Base-by-base conservation (phyloP, 2,888 invertebrate species). In the Deilephila elpenor region DNA sequence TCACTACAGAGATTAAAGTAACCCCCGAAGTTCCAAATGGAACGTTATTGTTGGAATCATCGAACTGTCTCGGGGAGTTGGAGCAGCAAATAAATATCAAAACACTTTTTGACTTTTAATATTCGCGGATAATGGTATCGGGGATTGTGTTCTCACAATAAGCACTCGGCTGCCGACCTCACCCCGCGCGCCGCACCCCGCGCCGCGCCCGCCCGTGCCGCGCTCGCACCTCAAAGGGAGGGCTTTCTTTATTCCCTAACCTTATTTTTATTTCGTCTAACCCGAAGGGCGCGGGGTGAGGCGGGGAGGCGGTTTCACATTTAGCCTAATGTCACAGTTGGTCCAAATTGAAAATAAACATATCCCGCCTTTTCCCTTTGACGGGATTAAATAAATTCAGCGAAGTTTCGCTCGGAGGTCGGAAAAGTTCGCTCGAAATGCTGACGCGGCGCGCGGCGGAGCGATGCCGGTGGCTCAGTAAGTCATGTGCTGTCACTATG, bases 261-360 rank as follows among this genome's bases (percentile, higher is more conserved):
- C 44, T 60, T 60, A 72, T 72, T 62, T 73, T 73, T 73, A 56
- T 67, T 67, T 67, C 56, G 75, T 74, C 75, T 78, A 67, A 67
- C 67, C 67, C 67, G 64, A 75, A 64, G 74, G 71, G 76, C 71
- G 61, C 79, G 59, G 74, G 19, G 51, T 53, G 74, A 44, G 44
- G 67, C 29, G 71, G 51, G 60, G 74, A 44, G 67, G 67, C 29
- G 70, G 76, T 72, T 64, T 74, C 74, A 77, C 80, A 77, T 80
- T 80, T 78, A 80, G 77, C 78, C 74, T 80, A 78, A 82, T 80
- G 82, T 80, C 83, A 79, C 82, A 82, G 81, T 81, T 78, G 79
- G 79, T 78, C 78, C 80, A 86, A 87, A 87, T 87, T 86, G 87
- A 87, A 87, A 85, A 87, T 87, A 87, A 87, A 87, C 86, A 87